Base-by-base conservation (phyloP, 92 coral and sea anemone genomes). In the Porites evermanni region DNA sequence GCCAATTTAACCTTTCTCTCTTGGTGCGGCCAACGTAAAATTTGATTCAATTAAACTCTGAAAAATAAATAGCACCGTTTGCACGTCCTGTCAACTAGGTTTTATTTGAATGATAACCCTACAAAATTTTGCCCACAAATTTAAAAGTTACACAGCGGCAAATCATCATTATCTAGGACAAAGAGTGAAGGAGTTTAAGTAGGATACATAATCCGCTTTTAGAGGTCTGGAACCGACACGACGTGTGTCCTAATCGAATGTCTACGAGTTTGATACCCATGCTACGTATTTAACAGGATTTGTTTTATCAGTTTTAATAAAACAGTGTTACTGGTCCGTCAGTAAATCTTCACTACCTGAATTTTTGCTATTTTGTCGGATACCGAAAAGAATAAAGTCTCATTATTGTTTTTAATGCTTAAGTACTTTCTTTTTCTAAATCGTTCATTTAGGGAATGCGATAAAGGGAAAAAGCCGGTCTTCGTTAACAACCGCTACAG, bases 401-500 rank as follows among this genome's bases (percentile, higher is more conserved):
- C 67, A 61, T 61, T 61, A 11, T 65, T 0, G 26, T 65, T 72
- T 24, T 47, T 72, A 16, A 13, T 16, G 3, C 17, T 29, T 12
- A 38, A 29, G 3, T 53, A n/a, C 6, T 60, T 61, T 11, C 23
- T 1, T 8, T 24, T 11, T 56, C 11, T 56, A 56, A 11, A 14
- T 56, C 16, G 16, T 44, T 23, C 26, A 44, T 64, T 13, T 16
- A 91, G 94, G 63, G 78, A 81, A 61, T 92, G 94, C 63, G 65
- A 78, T 6, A 63, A 80, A 7, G 88, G 90, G 19, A 29, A 64
- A 24, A 78, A 70, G 13, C 82, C 90, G 12, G 88, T 80, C 63
- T 83, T 76, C 70, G 79, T 74, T 14, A 88, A 90, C 84, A 89
- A 84, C 50, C 81, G 83, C 32, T 93, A 84, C 60, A 50, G 80